phyloP scores from a whole-genome alignment of 1,140 invertebrate species.

The Cataglyphis hispanica region DNA sequence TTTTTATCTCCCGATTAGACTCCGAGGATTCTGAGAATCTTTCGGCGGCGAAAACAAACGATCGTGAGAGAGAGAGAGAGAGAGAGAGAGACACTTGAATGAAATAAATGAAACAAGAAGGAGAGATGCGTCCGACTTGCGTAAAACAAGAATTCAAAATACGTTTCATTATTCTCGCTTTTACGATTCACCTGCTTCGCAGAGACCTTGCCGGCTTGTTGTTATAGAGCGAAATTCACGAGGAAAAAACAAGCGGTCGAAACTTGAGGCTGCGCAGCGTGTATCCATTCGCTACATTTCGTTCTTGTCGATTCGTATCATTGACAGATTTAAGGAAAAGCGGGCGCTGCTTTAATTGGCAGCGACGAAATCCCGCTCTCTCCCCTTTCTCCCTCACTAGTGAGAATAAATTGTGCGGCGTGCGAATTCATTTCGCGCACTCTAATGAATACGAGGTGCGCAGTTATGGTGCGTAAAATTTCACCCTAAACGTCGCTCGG shows the following conservation, averaged over 20 bases:
- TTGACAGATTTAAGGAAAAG: slow-evolving; percentile 75
- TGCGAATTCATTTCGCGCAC: slow-evolving; percentile 61
- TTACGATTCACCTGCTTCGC: slow-evolving; percentile 55
- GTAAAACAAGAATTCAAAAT: slow-evolving; percentile 13
- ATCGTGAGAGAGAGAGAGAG: too few species aligned
- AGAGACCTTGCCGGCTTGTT: slow-evolving; percentile 26
- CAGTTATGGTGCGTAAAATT: slow-evolving; percentile 56
- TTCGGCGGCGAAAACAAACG: not conserved
- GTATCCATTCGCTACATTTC: slow-evolving; percentile 23
- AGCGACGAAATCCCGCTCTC: slow-evolving; percentile 16
- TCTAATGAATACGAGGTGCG: slow-evolving; percentile 67
- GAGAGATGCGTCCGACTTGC: not conserved
- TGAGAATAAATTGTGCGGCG: slow-evolving; percentile 30
- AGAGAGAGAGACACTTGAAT: not conserved
- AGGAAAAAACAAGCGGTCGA: slow-evolving; percentile 31
- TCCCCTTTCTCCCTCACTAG: slow-evolving; percentile 23
- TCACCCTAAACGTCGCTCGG: slow-evolving; percentile 48
- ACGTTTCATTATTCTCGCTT: slow-evolving; percentile 29
- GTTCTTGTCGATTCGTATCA: slow-evolving; percentile 72
- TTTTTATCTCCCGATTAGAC: slow-evolving; percentile 22
- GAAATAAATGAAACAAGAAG: slow-evolving; percentile 9
- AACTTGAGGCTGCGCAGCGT: slow-evolving; percentile 4
- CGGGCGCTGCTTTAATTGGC: slow-evolving; percentile 70
- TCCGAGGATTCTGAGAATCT: not conserved
- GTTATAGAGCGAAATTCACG: slow-evolving; percentile 34